A percentile compares a stretch with the other conserved stretches of the same genome.
These are phyloP conservation scores for Haliaeetus leucogaster DNA, from an alignment of 2,113 vertebrate genomes.

Conservation along the genomic window DNA sequence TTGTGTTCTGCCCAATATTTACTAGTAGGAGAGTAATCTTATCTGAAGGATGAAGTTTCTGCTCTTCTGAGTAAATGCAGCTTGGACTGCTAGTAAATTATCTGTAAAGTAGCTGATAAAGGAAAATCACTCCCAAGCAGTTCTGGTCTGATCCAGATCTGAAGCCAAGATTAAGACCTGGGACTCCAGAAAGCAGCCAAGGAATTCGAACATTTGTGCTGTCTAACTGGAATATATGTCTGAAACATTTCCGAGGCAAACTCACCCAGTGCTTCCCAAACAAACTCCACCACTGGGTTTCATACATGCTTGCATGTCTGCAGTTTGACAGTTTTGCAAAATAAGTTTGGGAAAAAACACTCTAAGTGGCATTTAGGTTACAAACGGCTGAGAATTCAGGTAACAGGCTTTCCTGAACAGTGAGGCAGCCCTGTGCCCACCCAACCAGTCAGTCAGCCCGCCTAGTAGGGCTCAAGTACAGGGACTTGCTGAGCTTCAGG, in stretches of 20 bases:
- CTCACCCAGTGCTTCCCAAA: neutral
- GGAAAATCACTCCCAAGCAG: neutral
- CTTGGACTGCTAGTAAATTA: slow-evolving; percentile 10
- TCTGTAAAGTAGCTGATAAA: slow-evolving; percentile 40
- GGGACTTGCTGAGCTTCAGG: neutral
- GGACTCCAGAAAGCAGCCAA: neutral
- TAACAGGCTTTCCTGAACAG: neutral
- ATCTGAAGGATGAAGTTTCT: slow-evolving; percentile 25
- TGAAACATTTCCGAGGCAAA: neutral
- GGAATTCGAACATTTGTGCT: neutral
- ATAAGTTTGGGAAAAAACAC: neutral
- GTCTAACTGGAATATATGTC: neutral
- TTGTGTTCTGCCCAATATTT: neutral
- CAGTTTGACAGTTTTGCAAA: neutral
- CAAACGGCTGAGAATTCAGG: neutral
- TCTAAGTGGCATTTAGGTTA: neutral
- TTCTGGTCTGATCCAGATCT: slow-evolving; percentile 33
- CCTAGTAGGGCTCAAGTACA: neutral
- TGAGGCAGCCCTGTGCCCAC: neutral
- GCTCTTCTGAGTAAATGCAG: slow-evolving; percentile 1
- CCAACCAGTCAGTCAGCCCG: neutral
- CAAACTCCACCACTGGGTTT: neutral
- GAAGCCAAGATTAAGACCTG: neutral
- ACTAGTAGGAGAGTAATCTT: neutral
- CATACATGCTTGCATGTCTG: fast-evolving